A percentile compares a stretch with the other conserved stretches of the same genome.
These are phyloP conservation scores for Anguilla pacifica DNA, from an alignment of 2,797 vertebrate genomes.

Conservation along the genomic window DNA sequence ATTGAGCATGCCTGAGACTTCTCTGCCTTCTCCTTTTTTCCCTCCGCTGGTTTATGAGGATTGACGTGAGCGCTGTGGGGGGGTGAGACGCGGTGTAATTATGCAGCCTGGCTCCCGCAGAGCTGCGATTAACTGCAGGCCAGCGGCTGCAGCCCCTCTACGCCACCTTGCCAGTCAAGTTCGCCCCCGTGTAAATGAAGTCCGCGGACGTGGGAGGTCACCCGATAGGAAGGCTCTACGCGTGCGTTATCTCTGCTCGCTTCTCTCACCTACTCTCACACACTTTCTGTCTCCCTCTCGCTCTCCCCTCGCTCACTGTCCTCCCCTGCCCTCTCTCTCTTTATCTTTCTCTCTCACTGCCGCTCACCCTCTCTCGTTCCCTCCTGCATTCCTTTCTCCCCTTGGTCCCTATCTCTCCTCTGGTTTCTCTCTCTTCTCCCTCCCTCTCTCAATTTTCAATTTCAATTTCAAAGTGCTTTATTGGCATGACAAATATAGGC, in stretches of 20 bases:
- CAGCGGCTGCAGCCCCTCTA: constrained; percentile 60
- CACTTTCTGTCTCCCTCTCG: constrained; percentile 60
- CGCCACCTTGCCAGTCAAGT: constrained; percentile 67
- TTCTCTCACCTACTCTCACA: constrained; percentile 60
- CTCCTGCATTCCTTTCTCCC: not conserved
- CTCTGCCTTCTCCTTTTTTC: not conserved
- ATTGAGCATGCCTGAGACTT: not conserved
- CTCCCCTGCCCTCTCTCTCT: not conserved
- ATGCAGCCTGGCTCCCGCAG: constrained; percentile 50
- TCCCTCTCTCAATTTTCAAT: constrained; percentile 22
- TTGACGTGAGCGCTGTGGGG: constrained; percentile 72
- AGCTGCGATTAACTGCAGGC: constrained; percentile 64
- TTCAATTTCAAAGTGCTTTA: too few species aligned
- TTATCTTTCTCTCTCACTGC: constrained; percentile 66
- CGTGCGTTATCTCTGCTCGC: constrained; percentile 17
- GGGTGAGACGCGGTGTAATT: constrained; percentile 68
- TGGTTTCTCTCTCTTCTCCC: constrained; percentile 18
- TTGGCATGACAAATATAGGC: too few species aligned
- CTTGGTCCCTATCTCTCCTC: not conserved
- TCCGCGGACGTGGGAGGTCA: not conserved
- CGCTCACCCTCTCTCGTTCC: constrained; percentile 45
- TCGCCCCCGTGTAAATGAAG: constrained; percentile 38
- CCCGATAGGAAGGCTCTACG: constrained; percentile 29
- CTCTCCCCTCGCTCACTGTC: not conserved
- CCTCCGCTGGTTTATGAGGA: constrained; percentile 69